phyloP scores from a whole-genome alignment of 2,797 vertebrate species.

The Cyprinodon diabolis region DNA sequence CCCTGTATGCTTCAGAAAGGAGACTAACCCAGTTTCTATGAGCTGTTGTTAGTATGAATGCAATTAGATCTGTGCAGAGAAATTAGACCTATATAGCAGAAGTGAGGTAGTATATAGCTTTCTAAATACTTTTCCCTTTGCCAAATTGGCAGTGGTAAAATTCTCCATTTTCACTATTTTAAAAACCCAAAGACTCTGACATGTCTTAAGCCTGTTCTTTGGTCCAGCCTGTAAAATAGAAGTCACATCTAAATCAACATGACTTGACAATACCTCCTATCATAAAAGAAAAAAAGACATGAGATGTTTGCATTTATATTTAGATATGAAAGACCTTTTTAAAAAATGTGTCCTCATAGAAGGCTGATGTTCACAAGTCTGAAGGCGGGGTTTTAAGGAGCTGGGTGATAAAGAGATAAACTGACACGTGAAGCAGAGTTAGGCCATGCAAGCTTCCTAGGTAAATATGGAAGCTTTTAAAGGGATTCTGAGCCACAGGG shows the following conservation, averaged over 20 bases:
- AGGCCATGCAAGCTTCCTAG: neutral
- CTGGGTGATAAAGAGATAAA: neutral
- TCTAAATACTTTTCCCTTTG: no score
- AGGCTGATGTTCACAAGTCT: neutral
- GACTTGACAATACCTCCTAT: no score
- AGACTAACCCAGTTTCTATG: no score
- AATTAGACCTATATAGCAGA: neutral
- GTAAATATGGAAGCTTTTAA: neutral
- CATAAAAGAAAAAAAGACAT: neutral
- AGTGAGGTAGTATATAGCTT: no score
- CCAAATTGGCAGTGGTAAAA: no score
- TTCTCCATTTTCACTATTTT: no score
- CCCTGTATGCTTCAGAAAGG: no score
- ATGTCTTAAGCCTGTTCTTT: no score
- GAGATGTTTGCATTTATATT: no score
- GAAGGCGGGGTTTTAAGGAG: neutral
- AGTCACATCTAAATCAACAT: no score
- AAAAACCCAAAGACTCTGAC: no score
- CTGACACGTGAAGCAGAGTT: neutral
- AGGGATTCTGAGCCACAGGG: neutral
- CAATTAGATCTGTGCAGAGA: neutral
- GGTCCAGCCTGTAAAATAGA: no score
- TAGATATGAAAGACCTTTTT: neutral
- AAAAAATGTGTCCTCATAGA: neutral
- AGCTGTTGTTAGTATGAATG: neutral